A percentile compares a stretch with the other conserved stretches of the same genome.
Conservation (phyloP, 1,140 invertebrate species). For the Drosophila simulans region DNA sequence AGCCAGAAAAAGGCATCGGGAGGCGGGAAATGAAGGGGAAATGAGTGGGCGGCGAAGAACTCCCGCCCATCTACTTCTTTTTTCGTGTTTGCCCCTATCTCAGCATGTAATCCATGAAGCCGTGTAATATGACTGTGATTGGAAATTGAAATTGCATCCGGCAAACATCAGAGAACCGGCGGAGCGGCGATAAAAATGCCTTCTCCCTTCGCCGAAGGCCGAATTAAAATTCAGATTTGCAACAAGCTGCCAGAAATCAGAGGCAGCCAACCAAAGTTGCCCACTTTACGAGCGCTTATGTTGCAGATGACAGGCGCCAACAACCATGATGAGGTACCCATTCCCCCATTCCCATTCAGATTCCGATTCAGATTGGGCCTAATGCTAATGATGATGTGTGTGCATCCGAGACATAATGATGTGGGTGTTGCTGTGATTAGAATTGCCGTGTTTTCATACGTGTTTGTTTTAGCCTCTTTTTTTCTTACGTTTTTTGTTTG, state of each 20-base stretch:
- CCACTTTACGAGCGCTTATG: slow-evolving; percentile 56
- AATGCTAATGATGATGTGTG: slow-evolving; percentile 61
- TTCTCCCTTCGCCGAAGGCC: slow-evolving; percentile 4
- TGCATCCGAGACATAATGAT: slow-evolving; percentile 28
- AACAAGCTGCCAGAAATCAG: slow-evolving; percentile 44
- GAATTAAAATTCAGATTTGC: slow-evolving; percentile 62
- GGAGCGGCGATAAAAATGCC: slow-evolving; percentile 42
- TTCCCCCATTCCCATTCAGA: slow-evolving; percentile 32
- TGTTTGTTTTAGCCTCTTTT: neutral
- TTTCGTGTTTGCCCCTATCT: neutral
- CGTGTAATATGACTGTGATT: slow-evolving; percentile 81
- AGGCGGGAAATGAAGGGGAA: slow-evolving; percentile 19
- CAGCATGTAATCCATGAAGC: slow-evolving; percentile 65
- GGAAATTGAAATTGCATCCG: slow-evolving; percentile 81
- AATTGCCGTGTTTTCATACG: slow-evolving; percentile 20
- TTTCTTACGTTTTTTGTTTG: neutral
- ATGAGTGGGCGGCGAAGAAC: slow-evolving; percentile 7
- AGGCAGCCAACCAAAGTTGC: slow-evolving; percentile 50
- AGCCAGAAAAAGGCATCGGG: slow-evolving; percentile 22
- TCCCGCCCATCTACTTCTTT: neutral
- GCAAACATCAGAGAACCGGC: slow-evolving; percentile 51
- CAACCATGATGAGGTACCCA: neutral
- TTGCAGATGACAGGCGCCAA: slow-evolving; percentile 44
- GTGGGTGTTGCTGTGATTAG: slow-evolving; percentile 37
- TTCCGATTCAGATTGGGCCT: slow-evolving; percentile 34